phyloP scores from a whole-genome alignment of 2,797 vertebrate genomes.

The Cryptoblepharus egeriae region DNA sequence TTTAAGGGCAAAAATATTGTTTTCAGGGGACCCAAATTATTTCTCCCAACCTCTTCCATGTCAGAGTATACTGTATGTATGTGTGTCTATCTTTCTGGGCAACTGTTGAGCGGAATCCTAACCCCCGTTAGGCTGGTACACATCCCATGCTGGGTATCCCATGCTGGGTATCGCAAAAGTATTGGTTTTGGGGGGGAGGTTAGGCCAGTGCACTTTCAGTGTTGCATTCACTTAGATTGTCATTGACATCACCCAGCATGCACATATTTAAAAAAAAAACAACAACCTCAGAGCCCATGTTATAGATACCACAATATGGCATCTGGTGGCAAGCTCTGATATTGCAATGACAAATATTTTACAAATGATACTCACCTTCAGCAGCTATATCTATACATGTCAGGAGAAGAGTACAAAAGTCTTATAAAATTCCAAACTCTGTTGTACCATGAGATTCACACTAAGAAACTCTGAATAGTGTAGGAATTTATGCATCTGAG shows the following conservation, averaged over 20 bases:
- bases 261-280: not conserved
- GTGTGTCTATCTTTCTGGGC: not conserved
- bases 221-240: not conserved
- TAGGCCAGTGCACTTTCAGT: too few species aligned
- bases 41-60: too few species aligned
- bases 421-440: slow-evolving; percentile 58
- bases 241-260: not conserved
- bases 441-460: slow-evolving; percentile 65
- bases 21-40: not conserved
- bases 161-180: too few species aligned
- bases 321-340: slow-evolving; percentile 54
- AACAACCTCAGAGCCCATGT: not conserved
- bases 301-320: not conserved
- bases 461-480: slow-evolving; percentile 66
- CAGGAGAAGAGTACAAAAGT: slow-evolving; percentile 66
- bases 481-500: slow-evolving; percentile 63
- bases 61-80: not conserved
- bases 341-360: slow-evolving; percentile 38
- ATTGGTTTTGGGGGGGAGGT: too few species aligned
- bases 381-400: slow-evolving; percentile 63
- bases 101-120: too few species aligned
- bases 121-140: too few species aligned
- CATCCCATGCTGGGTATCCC: too few species aligned
- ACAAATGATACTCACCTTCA: slow-evolving; percentile 52
- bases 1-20: not conserved